Evolutionary conservation across 2,113 vertebrate genomes (phyloP).

Genomic region (Calonectris borealis): DNA sequence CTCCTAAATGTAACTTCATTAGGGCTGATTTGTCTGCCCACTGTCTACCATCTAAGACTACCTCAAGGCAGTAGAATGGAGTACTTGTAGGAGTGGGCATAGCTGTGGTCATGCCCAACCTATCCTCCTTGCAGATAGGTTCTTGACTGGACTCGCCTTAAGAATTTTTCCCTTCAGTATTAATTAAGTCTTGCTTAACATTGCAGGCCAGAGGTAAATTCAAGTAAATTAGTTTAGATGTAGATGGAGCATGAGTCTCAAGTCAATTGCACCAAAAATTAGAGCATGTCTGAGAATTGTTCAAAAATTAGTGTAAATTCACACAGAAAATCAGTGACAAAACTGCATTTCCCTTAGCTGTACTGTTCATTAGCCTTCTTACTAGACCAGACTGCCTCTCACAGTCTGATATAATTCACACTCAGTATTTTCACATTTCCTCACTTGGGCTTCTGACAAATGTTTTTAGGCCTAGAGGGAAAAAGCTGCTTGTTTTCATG

Average conservation of each 20-base stretch:
- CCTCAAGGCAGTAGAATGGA: background rate
- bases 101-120: background rate
- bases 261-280: background rate
- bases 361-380: slow-evolving; percentile 32
- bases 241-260: background rate
- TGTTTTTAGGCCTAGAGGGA: slow-evolving; percentile 39
- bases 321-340: background rate
- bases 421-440: slow-evolving; percentile 21
- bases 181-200: background rate
- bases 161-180: background rate
- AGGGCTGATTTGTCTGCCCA: background rate
- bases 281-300: background rate
- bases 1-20: background rate
- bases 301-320: background rate
- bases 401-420: slow-evolving; percentile 42
- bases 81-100: background rate
- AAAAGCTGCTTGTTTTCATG: slow-evolving; percentile 55
- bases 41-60: background rate
- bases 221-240: background rate
- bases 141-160: background rate
- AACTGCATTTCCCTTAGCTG: background rate
- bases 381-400: slow-evolving; percentile 49
- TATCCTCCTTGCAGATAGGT: background rate
- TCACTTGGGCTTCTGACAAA: slow-evolving; percentile 34
- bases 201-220: background rate